Evolutionary conservation across 1,140 invertebrate species (phyloP).

Genomic region (Doryteuthis pealeii): DNA sequence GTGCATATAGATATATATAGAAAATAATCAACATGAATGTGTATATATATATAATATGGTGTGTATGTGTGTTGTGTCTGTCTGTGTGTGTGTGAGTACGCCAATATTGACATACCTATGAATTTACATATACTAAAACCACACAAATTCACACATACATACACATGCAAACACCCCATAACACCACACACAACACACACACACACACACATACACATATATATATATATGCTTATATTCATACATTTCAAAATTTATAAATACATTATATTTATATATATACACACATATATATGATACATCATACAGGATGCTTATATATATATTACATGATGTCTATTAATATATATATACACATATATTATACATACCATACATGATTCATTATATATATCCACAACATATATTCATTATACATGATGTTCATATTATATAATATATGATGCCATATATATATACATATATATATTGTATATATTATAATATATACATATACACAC

Average conservation of each 20-base stretch:
- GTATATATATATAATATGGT: background rate
- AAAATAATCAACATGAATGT: background rate
- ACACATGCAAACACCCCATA: too few relatives aligned
- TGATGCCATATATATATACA: background rate
- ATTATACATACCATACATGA: background rate
- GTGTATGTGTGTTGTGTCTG: background rate
- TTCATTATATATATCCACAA: background rate
- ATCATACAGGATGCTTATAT: background rate
- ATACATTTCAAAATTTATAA: background rate
- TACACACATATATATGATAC: too few relatives aligned
- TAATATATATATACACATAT: too few relatives aligned
- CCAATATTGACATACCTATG: too few relatives aligned
- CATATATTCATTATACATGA: background rate
- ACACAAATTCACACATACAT: too few relatives aligned
- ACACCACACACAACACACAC: background rate
- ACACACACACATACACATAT: background rate
- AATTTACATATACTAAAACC: too few relatives aligned
- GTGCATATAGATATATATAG: background rate
- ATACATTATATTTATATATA: background rate
- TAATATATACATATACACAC: too few relatives aligned
- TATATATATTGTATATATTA: too few relatives aligned
- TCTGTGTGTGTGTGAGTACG: background rate
- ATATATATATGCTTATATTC: too few relatives aligned
- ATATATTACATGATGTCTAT: too few relatives aligned
- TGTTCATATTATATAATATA: too few relatives aligned